Evolutionary conservation across 2,113 vertebrate genomes (phyloP), one percentile per base, ranked within the genome.

Genomic region (Tapirus terrestris): DNA sequence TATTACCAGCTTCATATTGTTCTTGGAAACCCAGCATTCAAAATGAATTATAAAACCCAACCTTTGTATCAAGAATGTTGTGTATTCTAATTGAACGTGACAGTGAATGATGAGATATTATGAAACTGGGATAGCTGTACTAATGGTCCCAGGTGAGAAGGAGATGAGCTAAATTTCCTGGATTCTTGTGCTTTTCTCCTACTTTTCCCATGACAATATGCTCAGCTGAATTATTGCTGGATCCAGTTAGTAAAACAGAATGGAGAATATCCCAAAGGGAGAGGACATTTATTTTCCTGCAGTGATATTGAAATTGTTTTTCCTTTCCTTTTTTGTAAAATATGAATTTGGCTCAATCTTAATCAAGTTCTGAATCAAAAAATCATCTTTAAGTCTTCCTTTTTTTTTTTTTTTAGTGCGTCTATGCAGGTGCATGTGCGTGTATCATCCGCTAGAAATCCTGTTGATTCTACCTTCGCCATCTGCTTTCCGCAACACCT

Each of bases 21-120:
- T 95, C 87, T 96, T 81, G 27, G 83, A 96, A 97, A 77, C 20
- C 5, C 60, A 83, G 83, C 60, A 63, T 96, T 95, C 65, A 77
- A 89, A 67, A 63, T 73, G 79, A 95, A 63, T 33, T 87, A 3
- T 16, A 27, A 56, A 83, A 48, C 25, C 45, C 0, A 2, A 33
- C 29, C 87, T 94, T 80, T 92, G 43, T 70, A 11, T 43, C 13
- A 2, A 87, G 56, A 43, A 27, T 77, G 61, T 61, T 92, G 33
- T 31, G 4, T 87, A 5, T 81, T 80, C 53, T 81, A 72, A 87
- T 81, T 70, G 68, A 75, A 65, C 6, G 6, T 81, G 70, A 70
- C 39, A 14, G 31, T 86, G 81, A 72, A 11, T 48, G 58, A 63
- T 70, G 86, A 63, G 70, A 48, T 16, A 48, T 36, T 80, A 21